Conservation (phyloP, 2,113 vertebrate genomes). For the Corydoras sp. region DNA sequence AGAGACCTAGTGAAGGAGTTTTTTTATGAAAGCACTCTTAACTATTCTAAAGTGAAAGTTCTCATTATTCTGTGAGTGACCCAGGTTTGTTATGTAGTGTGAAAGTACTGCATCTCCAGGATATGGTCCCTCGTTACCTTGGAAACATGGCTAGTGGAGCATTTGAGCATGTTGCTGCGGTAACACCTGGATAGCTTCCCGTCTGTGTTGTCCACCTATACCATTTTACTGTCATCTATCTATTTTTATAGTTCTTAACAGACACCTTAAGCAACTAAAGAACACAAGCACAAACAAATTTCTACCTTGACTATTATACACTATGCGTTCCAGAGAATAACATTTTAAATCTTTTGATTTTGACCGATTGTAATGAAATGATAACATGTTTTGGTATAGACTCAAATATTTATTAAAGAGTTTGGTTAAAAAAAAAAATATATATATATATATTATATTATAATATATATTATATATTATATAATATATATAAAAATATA, state of each 20-base stretch:
- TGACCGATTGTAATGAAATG: no score
- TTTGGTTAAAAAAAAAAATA: no score
- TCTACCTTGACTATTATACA: no score
- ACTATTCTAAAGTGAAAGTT: constrained; percentile 10
- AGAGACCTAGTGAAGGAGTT: neutral
- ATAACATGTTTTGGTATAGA: no score
- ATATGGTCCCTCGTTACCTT: constrained; percentile 34
- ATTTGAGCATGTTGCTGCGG: constrained; percentile 41
- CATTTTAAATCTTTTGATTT: no score
- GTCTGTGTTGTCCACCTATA: constrained; percentile 14
- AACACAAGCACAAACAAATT: no score
- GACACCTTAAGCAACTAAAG: neutral
- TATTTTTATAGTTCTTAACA: constrained; percentile 10
- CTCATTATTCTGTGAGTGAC: constrained; percentile 19
- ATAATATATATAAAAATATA: no score
- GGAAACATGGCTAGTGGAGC: constrained; percentile 29
- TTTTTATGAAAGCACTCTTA: constrained; percentile 9
- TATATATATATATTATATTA: no score
- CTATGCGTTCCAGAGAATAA: no score
- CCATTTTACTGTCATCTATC: constrained; percentile 17
- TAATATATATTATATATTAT: no score
- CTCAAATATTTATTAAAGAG: no score
- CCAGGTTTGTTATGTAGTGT: constrained; percentile 6
- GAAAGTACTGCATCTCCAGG: constrained; percentile 37
- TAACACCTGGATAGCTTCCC: constrained; percentile 38